Percentiles rank a stretch among this genome's conserved stretches.
Conservation (phyloP, 2,113 vertebrate species). For the Alosa alosa region DNA sequence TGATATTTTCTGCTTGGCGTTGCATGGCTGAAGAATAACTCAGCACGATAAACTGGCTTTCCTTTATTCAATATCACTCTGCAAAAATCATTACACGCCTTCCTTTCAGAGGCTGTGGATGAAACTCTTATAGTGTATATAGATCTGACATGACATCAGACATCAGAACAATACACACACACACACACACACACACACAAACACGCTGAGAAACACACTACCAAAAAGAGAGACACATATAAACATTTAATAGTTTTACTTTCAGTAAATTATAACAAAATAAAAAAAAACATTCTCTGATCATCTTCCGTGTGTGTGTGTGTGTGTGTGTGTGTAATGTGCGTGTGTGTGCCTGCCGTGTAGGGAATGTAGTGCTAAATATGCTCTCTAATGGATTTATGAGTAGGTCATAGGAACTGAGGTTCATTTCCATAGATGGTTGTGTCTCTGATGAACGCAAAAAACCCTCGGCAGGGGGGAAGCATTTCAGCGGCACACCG, state of each 20-base stretch:
- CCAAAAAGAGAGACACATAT: not conserved
- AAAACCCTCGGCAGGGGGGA: not conserved
- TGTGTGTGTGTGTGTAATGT: too few species aligned
- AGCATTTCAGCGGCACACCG: not conserved
- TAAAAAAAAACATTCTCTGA: too few species aligned
- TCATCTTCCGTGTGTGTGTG: too few species aligned
- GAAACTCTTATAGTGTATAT: not conserved
- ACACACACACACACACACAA: not conserved
- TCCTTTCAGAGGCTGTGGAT: not conserved
- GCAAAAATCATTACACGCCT: slow-evolving; percentile 4
- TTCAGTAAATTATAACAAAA: too few species aligned
- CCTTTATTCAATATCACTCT: not conserved
- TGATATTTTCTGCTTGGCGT: not conserved
- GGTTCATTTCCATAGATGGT: not conserved
- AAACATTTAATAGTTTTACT: not conserved
- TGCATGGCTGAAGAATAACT: not conserved
- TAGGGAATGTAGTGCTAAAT: too few species aligned
- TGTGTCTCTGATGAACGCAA: not conserved
- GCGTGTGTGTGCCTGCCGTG: too few species aligned
- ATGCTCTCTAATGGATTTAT: not conserved
- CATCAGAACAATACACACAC: not conserved
- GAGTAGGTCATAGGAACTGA: not conserved
- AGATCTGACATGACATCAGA: slow-evolving; percentile 27
- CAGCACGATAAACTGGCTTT: slow-evolving; percentile 1
- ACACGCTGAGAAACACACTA: not conserved